Base-by-base conservation (phyloP, 2,888 invertebrate species). In the Protula sp. region DNA sequence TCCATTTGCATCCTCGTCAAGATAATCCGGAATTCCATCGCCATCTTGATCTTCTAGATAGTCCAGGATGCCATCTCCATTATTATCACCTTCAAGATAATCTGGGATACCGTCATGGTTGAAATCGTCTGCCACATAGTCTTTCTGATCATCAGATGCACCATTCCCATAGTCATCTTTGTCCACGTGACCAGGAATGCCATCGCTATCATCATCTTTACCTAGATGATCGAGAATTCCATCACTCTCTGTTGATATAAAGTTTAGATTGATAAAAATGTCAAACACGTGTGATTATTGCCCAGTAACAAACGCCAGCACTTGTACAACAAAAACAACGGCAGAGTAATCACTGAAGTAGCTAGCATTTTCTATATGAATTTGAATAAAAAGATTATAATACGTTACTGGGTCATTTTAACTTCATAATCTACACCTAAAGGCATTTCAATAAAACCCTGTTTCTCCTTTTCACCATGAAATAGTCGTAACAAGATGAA, bases 211-310 rank as follows among this genome's bases (percentile, higher is more conserved):
- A 24, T 45, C 29, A 58, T 67, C 67, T 5, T 63, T 62, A 47
- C 63, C 64, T 28, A 51, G 14, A 53, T 70, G 55, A 59, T 69
- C 68, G 26, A 67, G 67, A 30, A 69, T 67, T 29, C 77, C 77
- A 66, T 80, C 79, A 54, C 62, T 72, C 63, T 76, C 74, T 31
- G 47, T n/a, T n/a, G n/a, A n/a, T n/a, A n/a, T n/a, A n/a, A n/a
- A n/a, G n/a, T n/a, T n/a, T n/a, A n/a, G n/a, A n/a, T n/a, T n/a
- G n/a, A n/a, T n/a, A n/a, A n/a, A n/a, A n/a, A n/a, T n/a, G n/a
- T n/a, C n/a, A n/a, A n/a, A n/a, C n/a, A n/a, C n/a, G n/a, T n/a
- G n/a, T n/a, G n/a, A n/a, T n/a, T n/a, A n/a, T n/a, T n/a, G n/a
- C n/a, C n/a, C n/a, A n/a, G n/a, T n/a, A n/a, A n/a, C n/a, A n/a